Conservation (phyloP, 2,113 vertebrate genomes). For the Trinectes maculatus region DNA sequence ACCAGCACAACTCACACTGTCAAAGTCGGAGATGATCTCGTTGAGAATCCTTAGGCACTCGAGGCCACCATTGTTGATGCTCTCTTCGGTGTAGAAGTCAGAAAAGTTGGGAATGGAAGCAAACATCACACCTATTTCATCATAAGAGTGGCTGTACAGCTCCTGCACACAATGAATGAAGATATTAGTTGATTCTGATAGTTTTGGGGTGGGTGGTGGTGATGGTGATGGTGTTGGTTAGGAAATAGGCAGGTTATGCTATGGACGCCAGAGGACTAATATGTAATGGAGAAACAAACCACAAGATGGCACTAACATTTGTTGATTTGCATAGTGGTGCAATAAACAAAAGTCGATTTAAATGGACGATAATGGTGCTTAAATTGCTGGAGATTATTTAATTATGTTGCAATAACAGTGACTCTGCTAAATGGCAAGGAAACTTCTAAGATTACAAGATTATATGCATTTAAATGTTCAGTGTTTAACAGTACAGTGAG, state of each 20-base stretch:
- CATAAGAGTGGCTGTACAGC: slow-evolving; percentile 94
- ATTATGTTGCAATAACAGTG: too few relatives aligned
- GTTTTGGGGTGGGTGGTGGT: too few relatives aligned
- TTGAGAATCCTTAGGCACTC: slow-evolving; percentile 97
- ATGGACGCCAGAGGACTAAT: not conserved
- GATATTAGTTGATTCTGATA: not conserved
- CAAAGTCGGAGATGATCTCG: slow-evolving; percentile 97
- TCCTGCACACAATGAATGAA: slow-evolving; percentile 80
- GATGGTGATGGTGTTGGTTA: too few relatives aligned
- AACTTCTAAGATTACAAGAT: too few relatives aligned
- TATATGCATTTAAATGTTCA: too few relatives aligned
- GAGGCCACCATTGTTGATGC: slow-evolving; percentile 94
- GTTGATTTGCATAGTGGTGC: not conserved
- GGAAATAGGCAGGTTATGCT: too few relatives aligned
- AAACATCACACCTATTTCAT: slow-evolving; percentile 96
- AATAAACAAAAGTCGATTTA: not conserved
- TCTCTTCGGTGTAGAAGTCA: slow-evolving; percentile 97
- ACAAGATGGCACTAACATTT: slow-evolving; percentile 46
- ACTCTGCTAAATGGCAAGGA: too few relatives aligned
- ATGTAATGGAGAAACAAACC: slow-evolving; percentile 18
- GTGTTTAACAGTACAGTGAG: too few relatives aligned
- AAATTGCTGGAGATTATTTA: not conserved
- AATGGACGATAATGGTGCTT: too few relatives aligned
- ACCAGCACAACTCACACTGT: slow-evolving; percentile 84
- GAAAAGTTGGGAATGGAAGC: slow-evolving; percentile 97